Evolutionary conservation across 2,113 vertebrate genomes (phyloP), one percentile per base, ranked within the genome.

Genomic region (Falcunculus frontatus): DNA sequence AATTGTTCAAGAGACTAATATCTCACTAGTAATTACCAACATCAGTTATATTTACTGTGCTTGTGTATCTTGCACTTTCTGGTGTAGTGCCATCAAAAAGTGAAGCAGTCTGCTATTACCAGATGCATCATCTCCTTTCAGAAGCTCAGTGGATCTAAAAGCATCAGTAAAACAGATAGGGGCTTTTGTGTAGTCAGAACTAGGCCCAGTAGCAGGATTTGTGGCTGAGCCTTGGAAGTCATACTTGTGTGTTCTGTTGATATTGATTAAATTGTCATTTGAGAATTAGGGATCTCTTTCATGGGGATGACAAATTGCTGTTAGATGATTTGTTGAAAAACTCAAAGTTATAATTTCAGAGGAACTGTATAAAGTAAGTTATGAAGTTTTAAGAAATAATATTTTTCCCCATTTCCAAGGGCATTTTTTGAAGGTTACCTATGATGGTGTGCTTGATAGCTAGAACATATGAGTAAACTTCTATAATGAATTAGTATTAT

Each of bases 231-330:
- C 30, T 91, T 76, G 62, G 23, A 70, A 72, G 55, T 89, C 22
- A n/a, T 62, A 69, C 12, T 75, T 70, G 15, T 76, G 42, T 87
- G 44, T n/a, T 19, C 47, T 77, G 16, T 27, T 74, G 19, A 44
- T 89, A 81, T 33, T 84, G 84, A 86, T 90, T 65, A 65, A 92
- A 88, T 72, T 90, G 68, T 84, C 68, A 53, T 82, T 86, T 95
- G 76, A 57, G 20, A 64, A 72, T 74, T 72, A 74, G 20, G 33
- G 26, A 50, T 68, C 16, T 76, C 60, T 88, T 75, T 62, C 41
- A 79, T 65, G 39, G 17, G 46, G 21, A 50, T 76, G 39, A 56
- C 4, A 76, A 55, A 56, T 75, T 80, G 35, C 47, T 56, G 25
- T 57, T 32, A 70, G 57, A 56, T 9, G 32, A 62, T 84, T 94